phyloP scores from a whole-genome alignment of 2,888 invertebrate species.

The Allophyes oxyacanthae region DNA sequence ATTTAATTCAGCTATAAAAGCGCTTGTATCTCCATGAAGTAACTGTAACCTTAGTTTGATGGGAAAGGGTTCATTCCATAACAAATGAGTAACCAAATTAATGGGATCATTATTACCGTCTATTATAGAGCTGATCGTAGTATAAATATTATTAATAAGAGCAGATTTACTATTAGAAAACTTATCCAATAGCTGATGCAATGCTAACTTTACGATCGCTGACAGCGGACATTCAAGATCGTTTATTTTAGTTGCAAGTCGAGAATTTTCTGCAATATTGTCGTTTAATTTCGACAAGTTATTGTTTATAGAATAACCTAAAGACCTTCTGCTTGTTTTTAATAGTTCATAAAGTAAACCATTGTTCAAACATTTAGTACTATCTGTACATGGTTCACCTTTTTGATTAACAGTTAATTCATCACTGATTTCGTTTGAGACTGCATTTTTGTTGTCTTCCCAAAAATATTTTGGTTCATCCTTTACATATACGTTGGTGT shows the following conservation, averaged over 20 bases:
- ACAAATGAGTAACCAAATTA: neutral
- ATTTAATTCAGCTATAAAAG: conserved; percentile 4
- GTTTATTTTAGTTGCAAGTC: too few relatives aligned
- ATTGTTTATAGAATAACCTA: neutral
- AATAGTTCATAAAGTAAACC: neutral
- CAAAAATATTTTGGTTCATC: neutral
- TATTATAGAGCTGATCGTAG: neutral
- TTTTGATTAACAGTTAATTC: neutral
- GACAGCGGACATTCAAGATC: conserved; percentile 10
- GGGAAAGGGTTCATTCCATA: neutral
- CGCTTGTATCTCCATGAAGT: conserved; percentile 7
- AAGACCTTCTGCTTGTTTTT: neutral
- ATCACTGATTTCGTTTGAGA: neutral
- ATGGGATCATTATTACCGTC: neutral
- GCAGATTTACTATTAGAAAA: fast-evolving
- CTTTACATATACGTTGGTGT: fast-evolving
- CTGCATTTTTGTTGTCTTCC: neutral
- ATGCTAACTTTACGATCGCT: neutral
- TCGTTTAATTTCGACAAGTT: too few relatives aligned
- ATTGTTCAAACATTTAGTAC: neutral
- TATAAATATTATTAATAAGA: neutral
- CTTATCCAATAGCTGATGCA: neutral
- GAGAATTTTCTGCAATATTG: neutral
- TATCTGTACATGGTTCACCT: neutral
- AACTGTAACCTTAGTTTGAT: conserved; percentile 4